Conservation (phyloP, 2,113 vertebrate genomes). For the Rattus rattus region DNA sequence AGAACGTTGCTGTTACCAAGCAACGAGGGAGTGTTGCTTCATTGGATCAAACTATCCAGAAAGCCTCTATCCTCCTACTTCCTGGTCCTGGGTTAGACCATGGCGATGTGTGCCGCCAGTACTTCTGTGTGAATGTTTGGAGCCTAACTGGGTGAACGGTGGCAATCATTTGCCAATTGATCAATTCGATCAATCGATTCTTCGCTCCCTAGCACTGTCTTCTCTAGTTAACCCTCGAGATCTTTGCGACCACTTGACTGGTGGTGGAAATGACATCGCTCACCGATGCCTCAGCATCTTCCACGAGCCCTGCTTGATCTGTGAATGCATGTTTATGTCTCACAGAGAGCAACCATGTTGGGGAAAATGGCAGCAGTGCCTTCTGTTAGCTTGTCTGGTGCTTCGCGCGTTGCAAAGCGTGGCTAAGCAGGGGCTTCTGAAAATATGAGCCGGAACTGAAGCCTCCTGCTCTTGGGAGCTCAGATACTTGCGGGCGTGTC, state of each 20-base stretch:
- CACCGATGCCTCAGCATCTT: neutral
- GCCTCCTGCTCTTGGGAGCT: constrained; percentile 60
- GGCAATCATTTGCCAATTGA: neutral
- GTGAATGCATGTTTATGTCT: neutral
- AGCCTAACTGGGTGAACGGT: neutral
- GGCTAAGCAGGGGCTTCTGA: constrained; percentile 9
- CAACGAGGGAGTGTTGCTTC: constrained; percentile 31
- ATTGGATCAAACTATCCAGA: constrained; percentile 68
- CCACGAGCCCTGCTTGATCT: neutral
- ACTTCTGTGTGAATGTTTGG: neutral
- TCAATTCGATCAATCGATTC: neutral
- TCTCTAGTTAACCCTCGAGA: neutral
- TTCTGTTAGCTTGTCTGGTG: neutral
- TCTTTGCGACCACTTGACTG: neutral
- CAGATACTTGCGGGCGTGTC: neutral
- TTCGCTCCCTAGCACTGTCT: neutral
- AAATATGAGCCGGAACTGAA: constrained; percentile 53
- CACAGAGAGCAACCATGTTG: neutral
- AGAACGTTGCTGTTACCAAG: constrained; percentile 56
- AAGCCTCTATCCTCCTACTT: constrained; percentile 49
- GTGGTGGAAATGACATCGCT: neutral
- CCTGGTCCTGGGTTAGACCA: constrained; percentile 35
- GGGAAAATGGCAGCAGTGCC: neutral
- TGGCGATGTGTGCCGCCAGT: neutral
- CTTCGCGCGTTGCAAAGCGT: neutral